phyloP scores from a whole-genome alignment of 2,888 invertebrate genomes.

The Steinernema hermaphroditum region DNA sequence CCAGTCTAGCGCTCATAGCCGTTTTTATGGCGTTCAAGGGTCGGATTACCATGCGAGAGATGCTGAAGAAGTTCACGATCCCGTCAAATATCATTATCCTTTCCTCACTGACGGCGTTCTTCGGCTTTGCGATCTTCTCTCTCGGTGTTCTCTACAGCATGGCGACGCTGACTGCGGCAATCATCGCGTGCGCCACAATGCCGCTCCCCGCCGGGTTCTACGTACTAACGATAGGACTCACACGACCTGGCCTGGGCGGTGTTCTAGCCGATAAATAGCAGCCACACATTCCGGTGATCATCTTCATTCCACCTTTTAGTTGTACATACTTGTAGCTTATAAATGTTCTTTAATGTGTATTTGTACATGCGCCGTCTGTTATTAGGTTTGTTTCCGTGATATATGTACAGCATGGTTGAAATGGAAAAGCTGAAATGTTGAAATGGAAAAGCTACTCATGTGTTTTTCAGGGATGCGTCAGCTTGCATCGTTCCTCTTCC shows the following conservation, averaged over 20 bases:
- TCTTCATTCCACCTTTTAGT: background rate
- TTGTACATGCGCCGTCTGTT: background rate
- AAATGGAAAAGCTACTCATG: no score
- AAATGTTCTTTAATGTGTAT: background rate
- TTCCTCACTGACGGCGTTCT: slow-evolving; percentile 30
- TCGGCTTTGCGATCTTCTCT: slow-evolving; percentile 41
- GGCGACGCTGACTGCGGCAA: background rate
- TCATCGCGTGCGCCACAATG: slow-evolving; percentile 44
- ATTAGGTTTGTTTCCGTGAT: background rate
- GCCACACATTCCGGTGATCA: background rate
- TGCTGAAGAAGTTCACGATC: slow-evolving; percentile 44
- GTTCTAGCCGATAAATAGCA: background rate
- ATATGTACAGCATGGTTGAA: no score
- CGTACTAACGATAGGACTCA: slow-evolving; percentile 52
- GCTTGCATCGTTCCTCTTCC: background rate
- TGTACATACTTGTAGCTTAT: background rate
- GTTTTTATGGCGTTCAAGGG: slow-evolving; percentile 54
- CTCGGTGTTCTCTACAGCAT: slow-evolving; percentile 31
- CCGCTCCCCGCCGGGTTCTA: slow-evolving; percentile 55
- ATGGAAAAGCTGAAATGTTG: no score
- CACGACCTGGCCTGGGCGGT: background rate
- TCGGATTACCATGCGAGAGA: slow-evolving; percentile 43
- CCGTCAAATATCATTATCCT: background rate
- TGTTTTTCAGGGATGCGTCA: background rate
- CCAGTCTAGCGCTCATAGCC: slow-evolving; percentile 49